Conservation (phyloP, 2,888 invertebrate genomes). For the Stenolophus ochropezus region DNA sequence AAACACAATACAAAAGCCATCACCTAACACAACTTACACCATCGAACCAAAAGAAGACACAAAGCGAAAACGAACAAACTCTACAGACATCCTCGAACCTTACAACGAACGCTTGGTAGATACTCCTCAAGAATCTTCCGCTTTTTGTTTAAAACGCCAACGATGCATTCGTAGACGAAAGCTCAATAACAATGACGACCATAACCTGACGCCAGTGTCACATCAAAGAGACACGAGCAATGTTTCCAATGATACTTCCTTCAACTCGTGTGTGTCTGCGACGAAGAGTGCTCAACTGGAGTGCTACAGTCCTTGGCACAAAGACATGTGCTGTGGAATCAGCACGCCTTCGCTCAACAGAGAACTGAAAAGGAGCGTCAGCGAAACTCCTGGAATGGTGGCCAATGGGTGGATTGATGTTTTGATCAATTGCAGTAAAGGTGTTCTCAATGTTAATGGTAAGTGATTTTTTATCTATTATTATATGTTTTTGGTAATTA, state of each 20-base stretch:
- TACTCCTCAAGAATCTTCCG: slow-evolving; percentile 42
- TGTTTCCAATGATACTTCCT: not conserved
- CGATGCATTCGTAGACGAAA: slow-evolving; percentile 77
- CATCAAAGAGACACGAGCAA: not conserved
- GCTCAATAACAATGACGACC: slow-evolving; percentile 59
- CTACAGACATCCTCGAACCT: not conserved
- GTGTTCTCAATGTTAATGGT: slow-evolving; percentile 72
- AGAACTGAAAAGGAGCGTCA: slow-evolving; percentile 63
- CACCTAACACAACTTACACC: not conserved
- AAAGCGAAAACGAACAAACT: slow-evolving; percentile 60
- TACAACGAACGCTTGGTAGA: not conserved
- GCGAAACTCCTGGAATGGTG: slow-evolving; percentile 56
- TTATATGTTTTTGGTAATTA: no score
- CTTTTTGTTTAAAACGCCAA: slow-evolving; percentile 74
- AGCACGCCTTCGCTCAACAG: slow-evolving; percentile 36
- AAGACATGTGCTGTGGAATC: slow-evolving; percentile 53
- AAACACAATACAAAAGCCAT: not conserved
- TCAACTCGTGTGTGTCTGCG: slow-evolving; percentile 14
- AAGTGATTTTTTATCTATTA: no score
- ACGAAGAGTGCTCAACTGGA: slow-evolving; percentile 43
- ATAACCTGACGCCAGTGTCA: slow-evolving; percentile 38
- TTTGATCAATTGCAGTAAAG: slow-evolving; percentile 68
- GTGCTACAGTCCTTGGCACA: slow-evolving; percentile 47
- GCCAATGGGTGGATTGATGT: slow-evolving; percentile 70
- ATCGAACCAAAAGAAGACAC: slow-evolving; percentile 57